Percentiles rank a stretch among this genome's conserved stretches.
Conservation (phyloP, 2,888 invertebrate species). For the Napeogenes sylphis region DNA sequence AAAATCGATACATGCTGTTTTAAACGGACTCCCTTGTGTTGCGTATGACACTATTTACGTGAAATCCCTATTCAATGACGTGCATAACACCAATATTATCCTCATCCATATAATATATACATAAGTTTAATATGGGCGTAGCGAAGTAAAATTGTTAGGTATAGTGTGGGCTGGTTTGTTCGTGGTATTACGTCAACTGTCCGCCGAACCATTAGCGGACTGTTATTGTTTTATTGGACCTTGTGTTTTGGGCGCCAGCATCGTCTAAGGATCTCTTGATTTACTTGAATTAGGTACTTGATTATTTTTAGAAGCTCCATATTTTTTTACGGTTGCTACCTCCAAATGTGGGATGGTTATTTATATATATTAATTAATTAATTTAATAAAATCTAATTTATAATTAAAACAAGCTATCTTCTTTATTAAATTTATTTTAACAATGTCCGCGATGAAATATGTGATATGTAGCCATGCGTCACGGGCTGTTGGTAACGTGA, state of each 20-base stretch:
- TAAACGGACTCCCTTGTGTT: slow-evolving; percentile 10
- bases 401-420: too few relatives aligned
- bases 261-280: slow-evolving; percentile 1
- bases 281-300: not conserved
- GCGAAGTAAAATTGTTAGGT: slow-evolving; percentile 10
- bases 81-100: not conserved
- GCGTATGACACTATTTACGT: slow-evolving; percentile 9
- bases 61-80: slow-evolving; percentile 9
- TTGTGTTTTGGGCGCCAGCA: not conserved
- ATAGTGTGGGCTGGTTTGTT: slow-evolving; percentile 12
- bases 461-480: too few relatives aligned
- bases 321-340: too few relatives aligned
- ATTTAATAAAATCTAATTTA: too few relatives aligned
- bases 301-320: not conserved
- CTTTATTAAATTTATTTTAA: too few relatives aligned
- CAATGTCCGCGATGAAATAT: too few relatives aligned
- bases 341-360: too few relatives aligned
- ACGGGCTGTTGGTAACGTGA: not conserved
- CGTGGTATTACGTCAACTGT: slow-evolving; percentile 22
- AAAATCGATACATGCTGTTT: slow-evolving; percentile 5
- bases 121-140: not conserved
- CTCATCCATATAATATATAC: not conserved
- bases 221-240: slow-evolving; percentile 18
- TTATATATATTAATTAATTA: too few relatives aligned
- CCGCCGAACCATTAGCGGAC: slow-evolving; percentile 15